A percentile compares a stretch with the other conserved stretches of the same genome.
phyloP scores from a whole-genome alignment of 1,140 invertebrate species.

The Heliconius hewitsoni region DNA sequence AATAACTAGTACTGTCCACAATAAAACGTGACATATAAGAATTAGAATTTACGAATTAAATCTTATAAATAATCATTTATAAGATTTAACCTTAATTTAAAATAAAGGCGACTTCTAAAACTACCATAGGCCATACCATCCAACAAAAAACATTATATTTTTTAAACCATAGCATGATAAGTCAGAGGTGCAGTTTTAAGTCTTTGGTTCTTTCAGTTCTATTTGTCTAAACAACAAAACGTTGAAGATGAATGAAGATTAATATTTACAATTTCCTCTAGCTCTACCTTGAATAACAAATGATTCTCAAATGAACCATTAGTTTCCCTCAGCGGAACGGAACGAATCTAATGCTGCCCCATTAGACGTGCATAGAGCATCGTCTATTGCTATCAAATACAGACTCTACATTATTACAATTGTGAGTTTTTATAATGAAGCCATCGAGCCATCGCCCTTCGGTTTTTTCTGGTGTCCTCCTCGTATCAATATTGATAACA shows the following conservation, averaged over 20 bases:
- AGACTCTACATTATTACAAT: slow-evolving; percentile 3
- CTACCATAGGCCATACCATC: too few relatives aligned
- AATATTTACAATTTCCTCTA: slow-evolving; percentile 32
- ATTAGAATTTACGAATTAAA: neutral
- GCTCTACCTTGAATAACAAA: slow-evolving; percentile 36
- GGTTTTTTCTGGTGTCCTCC: neutral
- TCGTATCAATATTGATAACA: neutral
- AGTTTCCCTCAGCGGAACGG: slow-evolving; percentile 37
- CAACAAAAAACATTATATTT: too few relatives aligned
- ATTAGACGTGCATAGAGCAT: slow-evolving; percentile 32
- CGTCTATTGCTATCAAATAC: slow-evolving; percentile 31
- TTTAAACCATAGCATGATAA: too few relatives aligned
- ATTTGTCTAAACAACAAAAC: neutral
- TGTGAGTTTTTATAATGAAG: neutral
- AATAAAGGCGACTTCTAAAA: too few relatives aligned
- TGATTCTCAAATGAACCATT: slow-evolving; percentile 22
- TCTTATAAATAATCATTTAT: neutral
- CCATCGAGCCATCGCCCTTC: neutral
- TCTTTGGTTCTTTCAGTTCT: neutral
- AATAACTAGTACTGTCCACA: neutral
- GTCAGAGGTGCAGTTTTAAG: too few relatives aligned
- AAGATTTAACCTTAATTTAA: neutral
- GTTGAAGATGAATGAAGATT: neutral
- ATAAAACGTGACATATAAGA: neutral
- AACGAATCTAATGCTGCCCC: slow-evolving; percentile 23